phyloP scores from a whole-genome alignment of 1,140 invertebrate species.

The Nylanderia fulva region DNA sequence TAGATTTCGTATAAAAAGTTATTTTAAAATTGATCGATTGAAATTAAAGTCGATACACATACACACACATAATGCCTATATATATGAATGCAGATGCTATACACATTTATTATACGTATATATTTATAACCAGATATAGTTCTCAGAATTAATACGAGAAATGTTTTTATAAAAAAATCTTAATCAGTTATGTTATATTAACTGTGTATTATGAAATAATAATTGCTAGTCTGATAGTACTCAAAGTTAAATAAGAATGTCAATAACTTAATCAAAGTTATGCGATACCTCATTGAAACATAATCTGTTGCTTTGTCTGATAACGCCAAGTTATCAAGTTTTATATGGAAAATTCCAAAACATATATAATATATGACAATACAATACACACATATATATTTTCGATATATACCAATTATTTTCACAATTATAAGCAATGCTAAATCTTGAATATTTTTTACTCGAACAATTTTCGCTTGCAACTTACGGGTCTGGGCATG shows the following conservation, averaged over 20 bases:
- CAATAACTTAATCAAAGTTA: not conserved
- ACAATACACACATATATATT: no score
- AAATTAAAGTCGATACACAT: no score
- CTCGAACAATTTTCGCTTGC: no score
- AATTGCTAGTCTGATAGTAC: not conserved
- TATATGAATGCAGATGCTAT: not conserved
- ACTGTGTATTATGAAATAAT: not conserved
- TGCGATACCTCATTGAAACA: not conserved
- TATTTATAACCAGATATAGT: not conserved
- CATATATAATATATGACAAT: no score
- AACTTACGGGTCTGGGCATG: slow-evolving; percentile 79
- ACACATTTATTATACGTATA: not conserved
- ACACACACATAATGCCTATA: no score
- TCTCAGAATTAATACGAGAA: not conserved
- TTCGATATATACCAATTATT: no score
- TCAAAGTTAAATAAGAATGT: not conserved
- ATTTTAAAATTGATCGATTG: no score
- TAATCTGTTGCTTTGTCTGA: not conserved
- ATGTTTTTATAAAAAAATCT: not conserved
- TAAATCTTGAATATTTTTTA: no score
- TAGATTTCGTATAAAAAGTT: not conserved
- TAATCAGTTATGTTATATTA: not conserved
- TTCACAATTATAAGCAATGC: no score
- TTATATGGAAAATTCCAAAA: no score
- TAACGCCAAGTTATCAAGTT: not conserved